phyloP scores from a whole-genome alignment of 2,113 vertebrate genomes.

The Ophthalmotilapia sp. region DNA sequence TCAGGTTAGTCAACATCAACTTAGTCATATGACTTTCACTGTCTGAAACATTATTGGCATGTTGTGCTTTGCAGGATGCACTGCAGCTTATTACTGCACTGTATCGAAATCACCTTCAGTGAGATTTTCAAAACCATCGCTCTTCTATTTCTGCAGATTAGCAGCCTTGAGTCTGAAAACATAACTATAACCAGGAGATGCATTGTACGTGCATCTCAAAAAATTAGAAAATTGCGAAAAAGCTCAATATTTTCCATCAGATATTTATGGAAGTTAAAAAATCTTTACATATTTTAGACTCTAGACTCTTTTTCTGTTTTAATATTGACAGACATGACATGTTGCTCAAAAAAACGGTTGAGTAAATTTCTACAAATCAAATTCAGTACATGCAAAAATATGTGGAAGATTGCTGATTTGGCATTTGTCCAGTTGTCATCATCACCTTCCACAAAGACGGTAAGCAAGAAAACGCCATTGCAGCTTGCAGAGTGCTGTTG shows the following conservation, averaged over 20 bases:
- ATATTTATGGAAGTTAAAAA: neutral
- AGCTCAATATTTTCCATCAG: neutral
- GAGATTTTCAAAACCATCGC: neutral
- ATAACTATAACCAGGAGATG: neutral
- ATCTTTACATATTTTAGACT: neutral
- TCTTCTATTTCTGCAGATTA: neutral
- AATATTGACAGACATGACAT: neutral
- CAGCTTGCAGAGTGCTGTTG: rapidly evolving
- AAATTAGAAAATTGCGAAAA: neutral
- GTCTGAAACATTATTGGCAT: neutral
- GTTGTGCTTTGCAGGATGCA: neutral
- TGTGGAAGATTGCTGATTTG: neutral
- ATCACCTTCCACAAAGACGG: neutral
- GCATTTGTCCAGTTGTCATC: neutral
- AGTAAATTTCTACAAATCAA: neutral
- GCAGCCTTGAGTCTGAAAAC: neutral
- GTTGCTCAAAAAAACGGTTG: neutral
- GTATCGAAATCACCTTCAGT: neutral
- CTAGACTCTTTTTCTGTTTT: neutral
- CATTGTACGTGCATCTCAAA: neutral
- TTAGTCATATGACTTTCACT: slow-evolving; percentile 68
- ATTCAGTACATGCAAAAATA: neutral
- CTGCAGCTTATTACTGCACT: neutral
- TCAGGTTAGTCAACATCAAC: slow-evolving; percentile 26
- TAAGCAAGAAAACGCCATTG: neutral